Evolutionary conservation across 1,140 invertebrate genomes (phyloP).

Genomic region (Chironomus striatipennis): DNA sequence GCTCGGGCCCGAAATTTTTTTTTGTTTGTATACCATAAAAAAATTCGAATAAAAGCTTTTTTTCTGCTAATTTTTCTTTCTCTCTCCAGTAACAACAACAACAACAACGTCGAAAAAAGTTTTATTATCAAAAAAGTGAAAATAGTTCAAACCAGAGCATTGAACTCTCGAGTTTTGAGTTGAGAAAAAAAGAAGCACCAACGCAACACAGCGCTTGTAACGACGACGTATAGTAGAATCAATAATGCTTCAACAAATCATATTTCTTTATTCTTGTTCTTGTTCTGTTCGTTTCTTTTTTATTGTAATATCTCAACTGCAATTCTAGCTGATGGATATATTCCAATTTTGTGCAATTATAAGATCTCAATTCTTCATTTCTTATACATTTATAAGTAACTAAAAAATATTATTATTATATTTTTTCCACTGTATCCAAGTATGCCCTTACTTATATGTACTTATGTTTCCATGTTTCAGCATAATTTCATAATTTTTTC

Average conservation of each 20-base stretch:
- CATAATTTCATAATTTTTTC: constrained; percentile 18
- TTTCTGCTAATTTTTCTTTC: constrained; percentile 3
- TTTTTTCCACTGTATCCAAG: neutral
- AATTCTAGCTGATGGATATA: constrained; percentile 20
- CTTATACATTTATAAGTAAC: neutral
- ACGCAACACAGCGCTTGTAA: neutral
- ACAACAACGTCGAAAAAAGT: neutral
- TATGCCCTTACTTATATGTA: neutral
- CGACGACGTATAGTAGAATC: no score
- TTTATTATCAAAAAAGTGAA: constrained; percentile 15
- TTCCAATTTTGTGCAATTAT: constrained; percentile 21
- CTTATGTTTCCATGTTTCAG: constrained; percentile 10
- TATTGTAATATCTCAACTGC: neutral
- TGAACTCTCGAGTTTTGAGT: neutral
- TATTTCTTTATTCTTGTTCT: neutral
- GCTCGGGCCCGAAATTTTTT: neutral
- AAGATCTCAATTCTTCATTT: neutral
- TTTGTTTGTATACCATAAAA: neutral
- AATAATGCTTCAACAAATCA: no score
- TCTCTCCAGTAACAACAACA: neutral
- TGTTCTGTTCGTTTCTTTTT: neutral
- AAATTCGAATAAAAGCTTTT: neutral
- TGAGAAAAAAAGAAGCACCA: constrained; percentile 11
- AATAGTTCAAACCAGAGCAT: constrained; percentile 12
- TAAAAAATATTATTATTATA: neutral